Evolutionary conservation across 2,113 vertebrate species (phyloP).

Genomic region (Isichthys henryi): DNA sequence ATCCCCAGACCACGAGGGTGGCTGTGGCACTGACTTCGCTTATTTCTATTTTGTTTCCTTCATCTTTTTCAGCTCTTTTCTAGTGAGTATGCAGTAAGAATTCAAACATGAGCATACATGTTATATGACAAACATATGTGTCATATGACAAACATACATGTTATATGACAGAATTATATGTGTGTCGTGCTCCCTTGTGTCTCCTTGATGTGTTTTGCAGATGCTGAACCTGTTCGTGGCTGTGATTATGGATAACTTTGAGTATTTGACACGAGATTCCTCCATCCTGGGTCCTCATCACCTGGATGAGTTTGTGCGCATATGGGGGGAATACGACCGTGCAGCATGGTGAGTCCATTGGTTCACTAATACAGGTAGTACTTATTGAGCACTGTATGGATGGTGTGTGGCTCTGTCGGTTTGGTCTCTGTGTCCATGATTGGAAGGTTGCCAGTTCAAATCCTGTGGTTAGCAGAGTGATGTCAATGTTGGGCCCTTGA

Average conservation of each 20-base stretch:
- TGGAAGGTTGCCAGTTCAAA: neutral
- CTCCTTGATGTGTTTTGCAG: slow-evolving; percentile 45
- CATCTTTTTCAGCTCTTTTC: slow-evolving; percentile 98
- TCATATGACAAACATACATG: neutral
- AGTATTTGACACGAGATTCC: slow-evolving; percentile 94
- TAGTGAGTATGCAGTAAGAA: slow-evolving; percentile 64
- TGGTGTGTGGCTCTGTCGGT: neutral
- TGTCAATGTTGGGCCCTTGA: neutral
- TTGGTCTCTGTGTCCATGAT: neutral
- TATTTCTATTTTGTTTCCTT: slow-evolving; percentile 98
- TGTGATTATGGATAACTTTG: slow-evolving; percentile 99
- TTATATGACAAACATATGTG: neutral
- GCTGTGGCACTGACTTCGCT: slow-evolving; percentile 89
- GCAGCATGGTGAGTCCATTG: slow-evolving; percentile 77
- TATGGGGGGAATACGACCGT: slow-evolving; percentile 95
- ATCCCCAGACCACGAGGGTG: slow-evolving; percentile 64
- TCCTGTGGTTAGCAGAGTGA: neutral
- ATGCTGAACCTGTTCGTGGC: slow-evolving; percentile 98
- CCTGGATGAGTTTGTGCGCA: slow-evolving; percentile 93
- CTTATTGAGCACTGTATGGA: neutral
- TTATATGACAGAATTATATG: neutral
- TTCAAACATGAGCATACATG: neutral
- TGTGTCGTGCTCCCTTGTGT: no score
- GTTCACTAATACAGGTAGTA: neutral
- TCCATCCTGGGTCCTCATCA: slow-evolving; percentile 97